Conservation (phyloP, 2,113 vertebrate species). For the Archilochus colubris region DNA sequence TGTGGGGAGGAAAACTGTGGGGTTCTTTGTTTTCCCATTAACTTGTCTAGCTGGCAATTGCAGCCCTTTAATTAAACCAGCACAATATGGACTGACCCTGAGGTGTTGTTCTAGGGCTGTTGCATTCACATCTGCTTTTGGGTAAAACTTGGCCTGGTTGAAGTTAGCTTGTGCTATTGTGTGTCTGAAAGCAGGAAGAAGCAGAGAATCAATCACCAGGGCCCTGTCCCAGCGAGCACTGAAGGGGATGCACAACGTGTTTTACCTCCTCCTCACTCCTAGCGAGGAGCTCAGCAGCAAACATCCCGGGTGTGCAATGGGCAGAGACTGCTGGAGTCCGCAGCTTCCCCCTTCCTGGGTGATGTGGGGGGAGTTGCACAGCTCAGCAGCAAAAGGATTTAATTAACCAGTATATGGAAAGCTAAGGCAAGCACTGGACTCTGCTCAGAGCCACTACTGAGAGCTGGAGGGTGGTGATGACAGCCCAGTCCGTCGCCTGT, state of each 20-base stretch:
- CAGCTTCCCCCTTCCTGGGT: background rate
- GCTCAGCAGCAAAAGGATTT: background rate
- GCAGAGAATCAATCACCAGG: background rate
- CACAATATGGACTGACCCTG: background rate
- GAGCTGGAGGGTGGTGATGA: background rate
- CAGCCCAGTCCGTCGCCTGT: background rate
- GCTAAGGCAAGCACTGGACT: background rate
- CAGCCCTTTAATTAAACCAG: slow-evolving; percentile 34
- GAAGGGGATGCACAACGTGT: background rate
- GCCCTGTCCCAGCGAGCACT: background rate
- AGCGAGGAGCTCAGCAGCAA: background rate
- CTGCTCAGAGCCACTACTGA: background rate
- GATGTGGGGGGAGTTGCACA: rapidly evolving
- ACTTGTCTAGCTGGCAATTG: background rate
- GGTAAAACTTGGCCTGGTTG: background rate
- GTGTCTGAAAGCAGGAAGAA: background rate
- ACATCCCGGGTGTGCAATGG: rapidly evolving
- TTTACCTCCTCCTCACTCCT: background rate
- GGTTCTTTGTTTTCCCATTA: background rate
- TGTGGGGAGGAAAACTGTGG: background rate
- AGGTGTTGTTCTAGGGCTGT: background rate
- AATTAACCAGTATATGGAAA: slow-evolving; percentile 26
- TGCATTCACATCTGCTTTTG: slow-evolving; percentile 42
- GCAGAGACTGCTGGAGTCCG: background rate
- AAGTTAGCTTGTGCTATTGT: background rate